phyloP scores from a whole-genome alignment of 2,113 vertebrate species.

The Isichthys henryi region DNA sequence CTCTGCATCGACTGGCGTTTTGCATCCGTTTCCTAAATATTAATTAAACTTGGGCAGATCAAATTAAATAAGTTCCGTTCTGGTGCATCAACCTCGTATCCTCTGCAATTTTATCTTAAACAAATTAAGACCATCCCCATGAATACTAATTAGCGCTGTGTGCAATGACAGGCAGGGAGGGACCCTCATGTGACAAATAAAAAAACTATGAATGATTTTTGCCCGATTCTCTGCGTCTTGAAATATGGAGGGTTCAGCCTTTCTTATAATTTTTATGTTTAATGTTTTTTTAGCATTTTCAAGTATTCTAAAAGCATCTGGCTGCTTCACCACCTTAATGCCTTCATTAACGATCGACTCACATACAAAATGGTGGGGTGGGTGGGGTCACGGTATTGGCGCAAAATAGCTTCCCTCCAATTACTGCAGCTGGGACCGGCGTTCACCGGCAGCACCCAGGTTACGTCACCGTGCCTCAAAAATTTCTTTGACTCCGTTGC shows the following conservation, averaged over 20 bases:
- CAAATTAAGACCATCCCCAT: slow-evolving; percentile 5
- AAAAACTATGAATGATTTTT: background rate
- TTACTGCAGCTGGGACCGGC: background rate
- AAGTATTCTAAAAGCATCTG: background rate
- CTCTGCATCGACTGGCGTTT: background rate
- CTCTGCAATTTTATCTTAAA: slow-evolving; percentile 4
- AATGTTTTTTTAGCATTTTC: background rate
- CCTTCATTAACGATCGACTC: background rate
- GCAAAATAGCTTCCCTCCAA: background rate
- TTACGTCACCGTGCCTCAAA: background rate
- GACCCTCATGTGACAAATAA: background rate
- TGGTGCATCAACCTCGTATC: slow-evolving; percentile 3
- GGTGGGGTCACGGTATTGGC: background rate
- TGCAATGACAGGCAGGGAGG: background rate
- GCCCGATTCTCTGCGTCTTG: too few species aligned
- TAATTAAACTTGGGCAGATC: slow-evolving; percentile 21
- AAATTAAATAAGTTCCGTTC: slow-evolving; percentile 27
- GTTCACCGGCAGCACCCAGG: background rate
- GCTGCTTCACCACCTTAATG: background rate
- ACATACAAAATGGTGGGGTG: background rate
- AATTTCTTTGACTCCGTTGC: slow-evolving; percentile 6
- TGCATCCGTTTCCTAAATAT: slow-evolving; percentile 15
- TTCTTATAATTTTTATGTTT: background rate
- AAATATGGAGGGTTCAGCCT: background rate
- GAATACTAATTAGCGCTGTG: slow-evolving; percentile 19